Base-by-base conservation (phyloP, 2,797 vertebrate genomes). In the Lithobates pipiens region DNA sequence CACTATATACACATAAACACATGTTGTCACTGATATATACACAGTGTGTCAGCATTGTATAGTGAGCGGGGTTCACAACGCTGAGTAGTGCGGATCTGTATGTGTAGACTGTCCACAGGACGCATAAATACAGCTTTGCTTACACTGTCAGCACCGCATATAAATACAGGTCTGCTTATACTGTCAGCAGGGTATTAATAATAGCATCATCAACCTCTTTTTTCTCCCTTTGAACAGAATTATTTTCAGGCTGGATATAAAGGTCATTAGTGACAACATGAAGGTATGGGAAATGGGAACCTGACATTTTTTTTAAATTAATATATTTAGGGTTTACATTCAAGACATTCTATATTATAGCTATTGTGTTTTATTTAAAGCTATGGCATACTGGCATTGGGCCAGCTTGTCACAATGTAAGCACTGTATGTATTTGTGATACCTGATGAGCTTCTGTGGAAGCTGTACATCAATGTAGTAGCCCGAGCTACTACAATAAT, bases 1-100 rank as follows among this genome's bases (percentile, higher is more conserved):
- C 25, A 83, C 70, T 39, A 78, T 83, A 83, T 78, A 86, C 75
- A 82, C 32, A 86, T 83, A 83, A 86, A 86, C 85, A 86, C 85
- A 50, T 73, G 79, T 57, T 83, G 85, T 86, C 85, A 86, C 69
- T 57, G 34, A 79, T 86, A 83, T 83, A 86, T 86, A 86, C 76
- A 83, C 85, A 86, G 57, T 32, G 69, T 86, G 85, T 86, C 85
- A 86, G 80, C 69, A 29, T 74, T 74, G 67, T 27, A 79, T 74
- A 65, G 39, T 77, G 61, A 82, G 5, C 42, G 5, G 39, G 46
- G 72, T 61, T 78, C 32, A 68, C 9, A 69, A 69, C 65, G 78
- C 69, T 67, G 54, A 69, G 76, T 8, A 27, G 69, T 2, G 67
- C 34, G 69, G 42, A 77, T 39, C 36, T 68, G 65, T 36, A 7